Percentiles rank a stretch among this genome's conserved stretches.
These are phyloP conservation scores for Plecturocebus donacophilus DNA, from an alignment of 2,113 vertebrate genomes.

Conservation along the genomic window DNA sequence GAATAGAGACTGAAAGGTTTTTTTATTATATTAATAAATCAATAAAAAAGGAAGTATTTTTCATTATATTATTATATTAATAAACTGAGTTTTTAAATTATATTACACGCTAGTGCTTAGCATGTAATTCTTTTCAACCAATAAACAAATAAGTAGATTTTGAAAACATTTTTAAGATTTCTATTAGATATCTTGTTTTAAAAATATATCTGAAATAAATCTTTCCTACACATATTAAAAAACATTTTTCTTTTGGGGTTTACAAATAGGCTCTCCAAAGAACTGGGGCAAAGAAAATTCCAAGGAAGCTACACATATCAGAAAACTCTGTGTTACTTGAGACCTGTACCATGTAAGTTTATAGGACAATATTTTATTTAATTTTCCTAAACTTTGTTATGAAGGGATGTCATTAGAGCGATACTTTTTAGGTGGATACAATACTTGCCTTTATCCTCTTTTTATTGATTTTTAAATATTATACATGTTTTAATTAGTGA, in stretches of 20 bases:
- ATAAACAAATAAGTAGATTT: not conserved
- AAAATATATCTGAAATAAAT: not conserved
- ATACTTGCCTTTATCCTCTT: not conserved
- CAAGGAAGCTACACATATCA: not conserved
- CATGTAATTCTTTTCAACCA: not conserved
- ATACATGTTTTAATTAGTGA: not conserved
- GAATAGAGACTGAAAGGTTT: not conserved
- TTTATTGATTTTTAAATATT: slow-evolving; percentile 1
- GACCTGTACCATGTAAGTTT: not conserved
- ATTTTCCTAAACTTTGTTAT: not conserved
- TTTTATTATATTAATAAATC: not conserved
- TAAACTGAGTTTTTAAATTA: not conserved
- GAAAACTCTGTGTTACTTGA: slow-evolving; percentile 6
- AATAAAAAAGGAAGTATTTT: too few relatives aligned
- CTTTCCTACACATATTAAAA: not conserved
- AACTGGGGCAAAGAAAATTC: not conserved
- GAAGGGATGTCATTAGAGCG: not conserved
- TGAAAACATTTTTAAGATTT: not conserved
- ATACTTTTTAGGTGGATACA: not conserved
- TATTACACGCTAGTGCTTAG: not conserved
- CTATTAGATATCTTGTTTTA: not conserved
- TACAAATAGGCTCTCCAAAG: not conserved
- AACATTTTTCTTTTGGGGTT: not conserved
- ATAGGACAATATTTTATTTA: not conserved
- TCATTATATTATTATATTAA: too few relatives aligned